Evolutionary conservation across 2,113 vertebrate species (phyloP), one percentile per base, ranked within the genome.

Genomic region (Istiophorus platypterus): DNA sequence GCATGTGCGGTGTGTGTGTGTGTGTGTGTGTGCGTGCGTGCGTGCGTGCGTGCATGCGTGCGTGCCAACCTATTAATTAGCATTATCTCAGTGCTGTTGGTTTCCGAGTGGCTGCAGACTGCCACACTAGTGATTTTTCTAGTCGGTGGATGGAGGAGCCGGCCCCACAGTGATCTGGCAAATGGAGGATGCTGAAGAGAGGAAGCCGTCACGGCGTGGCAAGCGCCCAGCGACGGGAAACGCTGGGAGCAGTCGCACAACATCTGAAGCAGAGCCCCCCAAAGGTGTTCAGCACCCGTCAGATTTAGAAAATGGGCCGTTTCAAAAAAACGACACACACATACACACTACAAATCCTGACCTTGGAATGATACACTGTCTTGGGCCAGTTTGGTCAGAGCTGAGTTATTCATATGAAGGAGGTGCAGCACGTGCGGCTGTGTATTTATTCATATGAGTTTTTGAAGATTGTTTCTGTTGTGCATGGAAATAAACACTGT

Each of bases 41-140:
- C 72, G 1, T 24, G 49, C 61, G 51, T 11, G 63, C 4, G 1
- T 24, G 49, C 61, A 49, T 11, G 63, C 4, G 62, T 17, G 22
- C 31, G 64, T 6, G 34, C 72, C 59, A 73, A 72, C 72, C 59
- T 70, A 72, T 82, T 88, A 90, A 85, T 84, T 82, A 78, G 31
- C 74, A 85, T 81, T 63, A 78, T 78, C 72, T 45, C 22, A 0
- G 27, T 4, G 15, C 62, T 51, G 80, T 47, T 49, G 80, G 31
- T 65, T 84, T 86, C 68, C 22, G 58, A 82, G 72, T 61, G 63
- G 80, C 84, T 79, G 76, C 85, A 75, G 67, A 68, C 65, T 78
- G 81, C 72, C 80, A 82, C 77, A 31, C 77, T 45, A 27, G 59
- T 74, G 78, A 52, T 72, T 85, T 85, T 85, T 84, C 84, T 87